Percentiles rank a stretch among this genome's conserved stretches.
Conservation (phyloP, 2,113 vertebrate species). For the Leucosticte australis region DNA sequence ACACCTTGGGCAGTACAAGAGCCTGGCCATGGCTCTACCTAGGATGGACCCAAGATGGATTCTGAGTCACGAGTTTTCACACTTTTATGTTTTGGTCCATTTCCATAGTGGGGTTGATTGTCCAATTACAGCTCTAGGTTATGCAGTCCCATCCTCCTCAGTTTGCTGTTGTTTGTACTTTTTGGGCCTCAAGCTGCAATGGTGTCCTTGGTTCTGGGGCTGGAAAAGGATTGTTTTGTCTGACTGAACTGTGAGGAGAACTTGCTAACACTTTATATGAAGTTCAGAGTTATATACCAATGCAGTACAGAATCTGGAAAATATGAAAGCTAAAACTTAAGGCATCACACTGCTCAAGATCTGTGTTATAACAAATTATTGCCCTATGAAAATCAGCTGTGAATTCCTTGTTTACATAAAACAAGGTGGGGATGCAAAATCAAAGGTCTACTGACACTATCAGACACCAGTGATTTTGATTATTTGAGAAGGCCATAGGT, state of each 20-base stretch:
- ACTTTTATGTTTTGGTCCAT: background rate
- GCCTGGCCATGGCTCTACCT: background rate
- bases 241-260: background rate
- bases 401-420: background rate
- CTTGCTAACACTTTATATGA: background rate
- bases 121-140: background rate
- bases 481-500: background rate
- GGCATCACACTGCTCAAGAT: background rate
- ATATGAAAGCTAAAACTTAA: background rate
- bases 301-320: background rate
- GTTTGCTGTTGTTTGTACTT: rapidly evolving
- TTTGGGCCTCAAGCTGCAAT: background rate
- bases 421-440: background rate
- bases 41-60: background rate
- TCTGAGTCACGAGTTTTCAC: background rate
- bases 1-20: background rate
- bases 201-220: background rate
- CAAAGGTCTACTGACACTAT: background rate
- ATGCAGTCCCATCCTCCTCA: background rate
- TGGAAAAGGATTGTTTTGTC: background rate
- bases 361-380: background rate
- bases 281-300: background rate
- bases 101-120: background rate
- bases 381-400: background rate
- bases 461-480: background rate